phyloP scores from a whole-genome alignment of 2,888 invertebrate genomes.

The Nudaria mundana region DNA sequence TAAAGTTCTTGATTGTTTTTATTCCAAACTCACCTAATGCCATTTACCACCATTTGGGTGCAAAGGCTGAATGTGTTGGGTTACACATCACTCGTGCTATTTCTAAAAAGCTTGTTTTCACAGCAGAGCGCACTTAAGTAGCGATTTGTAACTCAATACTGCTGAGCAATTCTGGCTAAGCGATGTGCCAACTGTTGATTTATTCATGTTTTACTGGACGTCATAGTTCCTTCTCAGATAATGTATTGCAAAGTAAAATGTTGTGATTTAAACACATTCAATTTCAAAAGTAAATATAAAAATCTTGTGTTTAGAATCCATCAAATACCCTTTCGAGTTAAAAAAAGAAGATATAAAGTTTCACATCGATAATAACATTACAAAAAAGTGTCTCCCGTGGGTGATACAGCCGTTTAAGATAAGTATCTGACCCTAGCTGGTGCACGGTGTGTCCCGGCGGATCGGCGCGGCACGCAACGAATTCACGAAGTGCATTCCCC shows the following conservation, averaged over 20 bases:
- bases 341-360: constrained; percentile 55
- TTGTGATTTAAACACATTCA: constrained; percentile 8
- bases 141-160: constrained; percentile 65
- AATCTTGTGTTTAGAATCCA: constrained; percentile 17
- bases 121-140: constrained; percentile 74
- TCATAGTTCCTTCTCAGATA: too few species aligned
- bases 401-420: constrained; percentile 81
- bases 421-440: constrained; percentile 75
- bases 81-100: constrained; percentile 66
- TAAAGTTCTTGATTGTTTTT: constrained; percentile 60
- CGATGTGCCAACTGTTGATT: constrained; percentile 60
- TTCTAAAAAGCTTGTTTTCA: constrained; percentile 78
- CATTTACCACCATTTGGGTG: constrained; percentile 71
- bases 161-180: constrained; percentile 58
- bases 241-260: constrained; percentile 7
- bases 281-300: constrained; percentile 10
- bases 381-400: constrained; percentile 77
- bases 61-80: constrained; percentile 63
- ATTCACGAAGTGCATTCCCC: constrained; percentile 72
- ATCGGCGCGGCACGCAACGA: constrained; percentile 67
- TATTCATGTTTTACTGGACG: constrained; percentile 30
- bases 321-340: constrained; percentile 35
- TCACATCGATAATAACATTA: constrained; percentile 68
- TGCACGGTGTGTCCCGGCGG: too few species aligned
- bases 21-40: constrained; percentile 70